phyloP scores from a whole-genome alignment of 2,113 vertebrate genomes.

The Numida meleagris region DNA sequence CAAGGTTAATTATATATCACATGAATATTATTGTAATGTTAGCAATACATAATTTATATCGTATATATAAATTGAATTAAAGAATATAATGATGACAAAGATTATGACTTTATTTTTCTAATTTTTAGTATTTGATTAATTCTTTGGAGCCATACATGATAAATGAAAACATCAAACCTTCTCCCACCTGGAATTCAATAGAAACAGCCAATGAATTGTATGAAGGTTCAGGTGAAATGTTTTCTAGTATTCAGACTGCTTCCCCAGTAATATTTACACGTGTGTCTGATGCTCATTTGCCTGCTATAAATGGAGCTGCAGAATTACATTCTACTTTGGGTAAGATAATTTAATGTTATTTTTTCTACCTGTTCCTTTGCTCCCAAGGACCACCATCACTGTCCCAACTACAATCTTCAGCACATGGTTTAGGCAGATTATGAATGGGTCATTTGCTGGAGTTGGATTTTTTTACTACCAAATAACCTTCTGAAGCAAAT shows the following conservation, averaged over 20 bases:
- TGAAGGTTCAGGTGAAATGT: conserved; percentile 83
- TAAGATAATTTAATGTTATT: conserved; percentile 58
- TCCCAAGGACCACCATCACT: conserved; percentile 2
- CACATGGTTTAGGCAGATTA: conserved; percentile 70
- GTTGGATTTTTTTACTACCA: conserved; percentile 65
- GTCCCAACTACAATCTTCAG: conserved; percentile 66
- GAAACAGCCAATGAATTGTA: conserved; percentile 69
- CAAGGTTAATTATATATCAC: neutral
- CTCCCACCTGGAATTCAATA: conserved; percentile 12
- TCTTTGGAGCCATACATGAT: conserved; percentile 63
- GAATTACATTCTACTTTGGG: conserved; percentile 58
- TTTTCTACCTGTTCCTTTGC: conserved; percentile 19
- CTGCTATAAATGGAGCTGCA: conserved; percentile 30
- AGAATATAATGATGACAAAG: neutral
- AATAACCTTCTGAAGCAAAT: conserved; percentile 75
- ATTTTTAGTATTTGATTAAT: conserved; percentile 76
- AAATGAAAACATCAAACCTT: conserved; percentile 41
- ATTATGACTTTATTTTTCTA: conserved; percentile 32
- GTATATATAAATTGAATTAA: neutral
- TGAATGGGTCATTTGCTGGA: conserved; percentile 74
- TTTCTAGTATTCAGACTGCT: conserved; percentile 73
- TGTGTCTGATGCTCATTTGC: conserved; percentile 49
- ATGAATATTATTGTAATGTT: neutral
- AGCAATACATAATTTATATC: neutral
- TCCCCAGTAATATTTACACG: conserved; percentile 78